Evolutionary conservation across 2,888 invertebrate species (phyloP), one percentile per base, ranked within the genome.

Genomic region (Dioctria rufipes): DNA sequence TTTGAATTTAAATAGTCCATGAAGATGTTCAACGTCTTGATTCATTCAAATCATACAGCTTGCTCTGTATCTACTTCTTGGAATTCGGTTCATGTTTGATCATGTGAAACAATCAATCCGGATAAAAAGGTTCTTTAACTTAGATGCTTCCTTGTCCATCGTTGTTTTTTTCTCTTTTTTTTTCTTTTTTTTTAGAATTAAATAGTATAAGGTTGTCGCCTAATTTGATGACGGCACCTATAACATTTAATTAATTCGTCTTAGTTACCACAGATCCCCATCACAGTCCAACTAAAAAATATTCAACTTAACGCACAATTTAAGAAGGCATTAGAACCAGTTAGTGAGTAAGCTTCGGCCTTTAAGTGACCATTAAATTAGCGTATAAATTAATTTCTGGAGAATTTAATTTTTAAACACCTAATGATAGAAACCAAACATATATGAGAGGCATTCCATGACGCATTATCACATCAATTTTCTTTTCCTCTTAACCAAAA

Each of bases 1-100:
- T 54, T 54, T 54, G 54, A 8, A 54, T 54, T 54, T 54, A 54
- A 54, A 54, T 54, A n/a, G n/a, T 11, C 54, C 54, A 54, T 54
- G 54, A 54, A 54, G 11, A 54, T 11, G 25, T 25, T 25, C 25
- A 25, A 25, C 25, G 0, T 25, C 25, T 25, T 25, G 25, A 25
- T n/a, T 11, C 54, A 54, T 54, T 54, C 54, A 54, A 54, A 11
- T 11, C 54, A 54, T 54, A 11, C 6, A 11, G 11, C 6, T 6
- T 54, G 1, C 25, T 25, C 25, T 54, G 6, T 54, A 11, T n/a
- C 54, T n/a, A 11, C n/a, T 11, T 54, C n/a, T 6, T 54, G 8
- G 11, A 54, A 54, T 11, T 11, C 54, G 8, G 6, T 54, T 3
- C 54, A 54, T 54, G 54, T 54, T n/a, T 54, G 54, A n/a, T 54